Conservation (phyloP, 2,888 invertebrate genomes). For the Tetragnatha montana region DNA sequence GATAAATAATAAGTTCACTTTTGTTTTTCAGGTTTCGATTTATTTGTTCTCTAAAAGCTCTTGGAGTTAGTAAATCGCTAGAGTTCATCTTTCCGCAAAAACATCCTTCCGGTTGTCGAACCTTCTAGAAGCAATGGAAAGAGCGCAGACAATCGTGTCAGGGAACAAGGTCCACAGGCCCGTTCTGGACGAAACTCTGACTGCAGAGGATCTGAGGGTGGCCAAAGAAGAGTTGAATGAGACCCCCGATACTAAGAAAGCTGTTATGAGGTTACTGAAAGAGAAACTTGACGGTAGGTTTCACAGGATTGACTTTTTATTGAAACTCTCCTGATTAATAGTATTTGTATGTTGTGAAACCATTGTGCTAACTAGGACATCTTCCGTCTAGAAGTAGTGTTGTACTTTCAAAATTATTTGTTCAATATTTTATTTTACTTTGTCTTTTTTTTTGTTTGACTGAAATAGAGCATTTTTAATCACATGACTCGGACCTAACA, state of each 20-base stretch:
- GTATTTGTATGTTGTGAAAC: background rate
- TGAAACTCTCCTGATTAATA: background rate
- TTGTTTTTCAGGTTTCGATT: background rate
- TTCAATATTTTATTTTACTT: too few relatives aligned
- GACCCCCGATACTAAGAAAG: slow-evolving; percentile 32
- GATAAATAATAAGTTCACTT: background rate
- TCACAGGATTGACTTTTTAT: too few relatives aligned
- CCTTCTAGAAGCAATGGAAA: slow-evolving; percentile 31
- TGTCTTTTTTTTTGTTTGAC: too few relatives aligned
- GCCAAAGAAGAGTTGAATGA: slow-evolving; percentile 67
- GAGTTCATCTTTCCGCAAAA: background rate
- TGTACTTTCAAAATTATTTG: too few relatives aligned
- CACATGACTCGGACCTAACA: too few relatives aligned
- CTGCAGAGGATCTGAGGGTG: slow-evolving; percentile 37
- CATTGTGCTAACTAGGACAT: background rate
- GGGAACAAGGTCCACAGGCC: slow-evolving; percentile 40
- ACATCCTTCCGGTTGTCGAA: background rate
- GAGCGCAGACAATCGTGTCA: slow-evolving; percentile 26
- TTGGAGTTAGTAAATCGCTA: background rate
- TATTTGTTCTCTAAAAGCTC: too few relatives aligned
- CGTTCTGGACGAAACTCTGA: slow-evolving; percentile 42
- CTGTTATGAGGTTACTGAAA: slow-evolving; percentile 31
- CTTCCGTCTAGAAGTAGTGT: background rate
- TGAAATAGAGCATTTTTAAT: too few relatives aligned
- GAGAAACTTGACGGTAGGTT: slow-evolving; percentile 48